These are phyloP conservation scores for Anthonomus grandis DNA, from an alignment of 1,140 invertebrate genomes.

Conservation along the genomic window DNA sequence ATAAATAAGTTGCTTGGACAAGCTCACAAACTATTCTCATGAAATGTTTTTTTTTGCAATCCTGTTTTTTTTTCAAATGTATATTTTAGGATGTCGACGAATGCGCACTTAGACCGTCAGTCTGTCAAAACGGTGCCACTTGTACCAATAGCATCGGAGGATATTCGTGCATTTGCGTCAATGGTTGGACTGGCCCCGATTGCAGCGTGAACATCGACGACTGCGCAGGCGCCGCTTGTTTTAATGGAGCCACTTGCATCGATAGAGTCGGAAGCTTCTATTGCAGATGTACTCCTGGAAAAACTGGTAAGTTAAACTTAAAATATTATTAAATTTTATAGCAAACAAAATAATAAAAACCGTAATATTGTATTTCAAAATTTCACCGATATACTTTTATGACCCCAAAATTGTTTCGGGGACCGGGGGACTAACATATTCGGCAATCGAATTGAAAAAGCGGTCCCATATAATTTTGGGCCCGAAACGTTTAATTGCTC, in stretches of 20 bases:
- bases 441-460: no score
- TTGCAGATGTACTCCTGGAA: slow-evolving; percentile 92
- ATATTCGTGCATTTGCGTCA: slow-evolving; percentile 94
- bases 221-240: slow-evolving; percentile 88
- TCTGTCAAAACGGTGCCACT: slow-evolving; percentile 92
- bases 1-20: no score
- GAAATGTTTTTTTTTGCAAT: not conserved
- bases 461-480: slow-evolving; percentile 14
- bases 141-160: slow-evolving; percentile 88
- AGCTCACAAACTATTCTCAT: not conserved
- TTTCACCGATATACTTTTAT: no score
- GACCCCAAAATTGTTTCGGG: no score
- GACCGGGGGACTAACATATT: no score
- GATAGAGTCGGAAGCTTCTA: slow-evolving; percentile 92
- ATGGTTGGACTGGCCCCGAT: slow-evolving; percentile 88
- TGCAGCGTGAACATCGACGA: slow-evolving; percentile 93
- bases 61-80: not conserved
- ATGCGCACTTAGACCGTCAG: slow-evolving; percentile 72
- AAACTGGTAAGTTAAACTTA: slow-evolving; percentile 77
- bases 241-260: slow-evolving; percentile 95
- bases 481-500: slow-evolving; percentile 8
- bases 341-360: no score
- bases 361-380: no score
- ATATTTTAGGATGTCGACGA: slow-evolving; percentile 68
- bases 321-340: not conserved